These are phyloP conservation scores for Drosophila testacea DNA, from an alignment of 2,888 invertebrate genomes.

Conservation along the genomic window DNA sequence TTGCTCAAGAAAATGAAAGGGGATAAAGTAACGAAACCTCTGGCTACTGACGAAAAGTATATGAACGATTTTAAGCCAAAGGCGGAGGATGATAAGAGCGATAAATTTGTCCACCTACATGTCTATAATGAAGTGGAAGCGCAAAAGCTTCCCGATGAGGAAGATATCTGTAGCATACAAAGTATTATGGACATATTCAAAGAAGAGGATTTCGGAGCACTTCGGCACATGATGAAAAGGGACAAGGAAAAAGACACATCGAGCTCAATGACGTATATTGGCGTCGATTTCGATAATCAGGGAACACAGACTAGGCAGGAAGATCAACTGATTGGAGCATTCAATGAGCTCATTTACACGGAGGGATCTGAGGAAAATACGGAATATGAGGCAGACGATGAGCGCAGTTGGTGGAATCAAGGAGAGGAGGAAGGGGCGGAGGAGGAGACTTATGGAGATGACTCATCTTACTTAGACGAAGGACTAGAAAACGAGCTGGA, in stretches of 20 bases:
- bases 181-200: slow-evolving; percentile 44
- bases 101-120: slow-evolving; percentile 7
- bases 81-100: background rate
- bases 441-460: background rate
- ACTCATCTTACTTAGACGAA: background rate
- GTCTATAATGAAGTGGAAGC: background rate
- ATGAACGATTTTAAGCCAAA: background rate
- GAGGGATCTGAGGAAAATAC: background rate
- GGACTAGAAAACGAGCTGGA: background rate
- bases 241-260: background rate
- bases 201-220: slow-evolving; percentile 27
- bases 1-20: slow-evolving; percentile 41
- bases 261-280: slow-evolving; percentile 13
- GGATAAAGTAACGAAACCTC: slow-evolving; percentile 41
- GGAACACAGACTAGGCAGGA: slow-evolving; percentile 28
- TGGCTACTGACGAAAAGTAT: slow-evolving; percentile 22
- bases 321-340: slow-evolving; percentile 29
- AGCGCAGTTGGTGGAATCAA: slow-evolving; percentile 26
- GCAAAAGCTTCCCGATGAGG: rapidly evolving
- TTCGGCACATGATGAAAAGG: slow-evolving; percentile 11
- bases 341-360: slow-evolving; percentile 20
- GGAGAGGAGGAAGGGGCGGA: background rate
- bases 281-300: slow-evolving; percentile 26
- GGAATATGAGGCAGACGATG: slow-evolving; percentile 55
- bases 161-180: slow-evolving; percentile 18